A percentile compares a stretch with the other conserved stretches of the same genome.
Conservation (phyloP, 2,113 vertebrate species). For the Rhadina sibilatrix region DNA sequence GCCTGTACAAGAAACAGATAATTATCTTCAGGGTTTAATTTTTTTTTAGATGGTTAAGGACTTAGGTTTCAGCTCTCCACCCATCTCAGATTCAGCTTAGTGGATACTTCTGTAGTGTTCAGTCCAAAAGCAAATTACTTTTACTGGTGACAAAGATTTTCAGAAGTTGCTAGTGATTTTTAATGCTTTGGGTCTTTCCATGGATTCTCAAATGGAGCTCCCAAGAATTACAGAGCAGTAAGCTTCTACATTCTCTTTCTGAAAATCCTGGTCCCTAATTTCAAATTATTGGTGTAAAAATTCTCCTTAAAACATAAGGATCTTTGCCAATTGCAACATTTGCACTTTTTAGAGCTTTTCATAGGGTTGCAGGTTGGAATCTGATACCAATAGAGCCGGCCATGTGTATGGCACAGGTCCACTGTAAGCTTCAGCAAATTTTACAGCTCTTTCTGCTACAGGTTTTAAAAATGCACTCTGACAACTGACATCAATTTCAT, state of each 20-base stretch:
- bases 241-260: not conserved
- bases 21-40: not conserved
- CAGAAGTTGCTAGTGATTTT: not conserved
- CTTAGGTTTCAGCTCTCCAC: conserved; percentile 26
- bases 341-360: conserved; percentile 47
- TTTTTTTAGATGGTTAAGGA: not conserved
- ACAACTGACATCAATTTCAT: not conserved
- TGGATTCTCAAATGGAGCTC: not conserved
- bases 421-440: conserved; percentile 45
- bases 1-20: not conserved
- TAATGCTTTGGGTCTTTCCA: not conserved
- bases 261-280: conserved; percentile 21
- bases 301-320: conserved; percentile 1
- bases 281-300: conserved; percentile 41
- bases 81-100: not conserved
- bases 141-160: conserved; percentile 13
- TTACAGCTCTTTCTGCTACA: conserved; percentile 50
- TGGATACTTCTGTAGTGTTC: not conserved
- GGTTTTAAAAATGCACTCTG: not conserved
- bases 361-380: conserved; percentile 32
- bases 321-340: conserved; percentile 39
- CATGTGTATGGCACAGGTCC: conserved; percentile 1
- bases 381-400: not conserved
- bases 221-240: not conserved
- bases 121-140: not conserved